Evolutionary conservation across 2,797 vertebrate species (phyloP), one percentile per base, ranked within the genome.

Genomic region (Gadopsis marmoratus): DNA sequence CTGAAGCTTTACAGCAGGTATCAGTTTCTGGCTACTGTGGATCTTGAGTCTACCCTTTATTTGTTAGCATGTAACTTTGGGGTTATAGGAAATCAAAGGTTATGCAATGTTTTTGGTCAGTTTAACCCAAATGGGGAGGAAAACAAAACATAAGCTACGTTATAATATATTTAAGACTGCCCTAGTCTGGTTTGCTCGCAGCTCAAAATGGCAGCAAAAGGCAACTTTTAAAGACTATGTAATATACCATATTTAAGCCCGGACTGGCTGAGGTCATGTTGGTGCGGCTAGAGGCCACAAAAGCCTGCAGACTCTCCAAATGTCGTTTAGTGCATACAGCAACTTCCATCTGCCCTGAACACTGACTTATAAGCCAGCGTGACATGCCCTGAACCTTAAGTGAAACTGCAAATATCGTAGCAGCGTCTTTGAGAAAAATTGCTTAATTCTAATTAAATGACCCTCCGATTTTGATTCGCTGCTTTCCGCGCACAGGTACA

Each of bases 301-400:
- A 58, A 68, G 14, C 39, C 68, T 74, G 47, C 61, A 60, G 33
- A 56, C 8, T 43, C 2, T 56, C 62, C 66, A 71, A 59, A 71
- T 56, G 26, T 33, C 7, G 26, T 16, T 51, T 8, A 7, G 39
- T 59, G 17, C 10, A 4, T 7, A 31, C n/a, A 70, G 47, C 48
- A 51, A 35, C 35, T 66, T 26, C 53, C 50, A 58, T 68, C 53
- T 54, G 26, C 65, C 19, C 70, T 70, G 39, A 39, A 45, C 55
- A 50, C 61, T 17, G 66, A 65, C 59, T 74, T 53, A 59, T 1
- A 13, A 16, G 11, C 74, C 41, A 35, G 45, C 59, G 19, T 58
- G 62, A 29, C 6, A 29, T 11, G 26, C 26, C 16, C 50, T 51
- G 21, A 35, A 21, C 54, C 13, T 41, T 9, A 17, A 39, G 29